These are phyloP conservation scores for Mellivora capensis DNA, from an alignment of 2,113 vertebrate species.

Conservation along the genomic window DNA sequence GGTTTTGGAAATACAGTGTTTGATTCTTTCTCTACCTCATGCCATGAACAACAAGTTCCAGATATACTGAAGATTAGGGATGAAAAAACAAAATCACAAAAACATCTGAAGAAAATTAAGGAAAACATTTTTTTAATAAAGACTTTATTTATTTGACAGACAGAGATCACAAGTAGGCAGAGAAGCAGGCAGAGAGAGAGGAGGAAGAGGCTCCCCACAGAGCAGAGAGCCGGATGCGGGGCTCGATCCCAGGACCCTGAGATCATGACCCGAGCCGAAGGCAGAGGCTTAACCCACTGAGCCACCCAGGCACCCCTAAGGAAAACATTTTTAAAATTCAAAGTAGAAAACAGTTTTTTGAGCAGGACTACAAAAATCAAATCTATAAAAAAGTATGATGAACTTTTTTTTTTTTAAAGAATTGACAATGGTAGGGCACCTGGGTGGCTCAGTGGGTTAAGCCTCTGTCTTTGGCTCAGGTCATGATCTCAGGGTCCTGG, in stretches of 20 bases:
- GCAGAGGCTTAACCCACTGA: too few species aligned
- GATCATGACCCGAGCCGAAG: too few species aligned
- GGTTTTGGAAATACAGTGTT: neutral
- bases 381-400: neutral
- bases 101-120: neutral
- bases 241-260: too few species aligned
- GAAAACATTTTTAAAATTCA: neutral
- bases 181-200: too few species aligned
- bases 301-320: too few species aligned
- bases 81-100: neutral
- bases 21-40: neutral
- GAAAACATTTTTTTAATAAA: neutral
- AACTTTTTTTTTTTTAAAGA: neutral
- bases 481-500: too few species aligned
- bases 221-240: too few species aligned
- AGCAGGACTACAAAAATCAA: neutral
- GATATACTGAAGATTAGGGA: neutral
- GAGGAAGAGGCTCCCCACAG: too few species aligned
- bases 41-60: neutral
- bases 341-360: neutral
- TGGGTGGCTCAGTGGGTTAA: too few species aligned
- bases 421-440: neutral
- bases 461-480: too few species aligned
- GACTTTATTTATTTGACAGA: too few species aligned
- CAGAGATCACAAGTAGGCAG: too few species aligned